Percentiles rank a stretch among this genome's conserved stretches.
Evolutionary conservation across 2,797 vertebrate species (phyloP).

Genomic region (Phrynocephalus forsythii): DNA sequence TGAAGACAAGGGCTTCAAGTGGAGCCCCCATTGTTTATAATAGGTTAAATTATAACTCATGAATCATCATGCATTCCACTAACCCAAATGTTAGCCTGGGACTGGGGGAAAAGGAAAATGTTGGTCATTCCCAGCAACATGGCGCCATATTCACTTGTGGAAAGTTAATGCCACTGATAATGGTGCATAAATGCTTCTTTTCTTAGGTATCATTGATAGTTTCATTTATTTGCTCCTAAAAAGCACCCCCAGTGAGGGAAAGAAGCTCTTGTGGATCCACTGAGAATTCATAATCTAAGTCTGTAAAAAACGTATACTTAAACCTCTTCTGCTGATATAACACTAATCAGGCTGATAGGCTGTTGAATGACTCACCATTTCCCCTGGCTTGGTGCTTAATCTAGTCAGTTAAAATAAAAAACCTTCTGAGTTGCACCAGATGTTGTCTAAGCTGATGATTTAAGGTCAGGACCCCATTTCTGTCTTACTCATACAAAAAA

Average conservation of each 20-base stretch:
- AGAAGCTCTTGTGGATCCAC: background rate
- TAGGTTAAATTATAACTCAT: too few relatives aligned
- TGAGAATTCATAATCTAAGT: background rate
- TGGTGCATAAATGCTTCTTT: constrained; percentile 34
- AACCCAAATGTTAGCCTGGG: too few relatives aligned
- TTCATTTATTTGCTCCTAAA: constrained; percentile 34
- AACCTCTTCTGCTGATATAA: constrained; percentile 44
- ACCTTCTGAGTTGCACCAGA: constrained; percentile 62
- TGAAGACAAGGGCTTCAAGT: too few relatives aligned
- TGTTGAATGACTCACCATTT: constrained; percentile 54
- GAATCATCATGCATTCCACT: too few relatives aligned
- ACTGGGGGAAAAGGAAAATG: too few relatives aligned
- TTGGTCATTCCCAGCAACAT: constrained; percentile 42
- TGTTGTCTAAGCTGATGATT: constrained; percentile 70
- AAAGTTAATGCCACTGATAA: constrained; percentile 26
- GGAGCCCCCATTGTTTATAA: background rate
- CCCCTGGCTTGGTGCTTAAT: constrained; percentile 53
- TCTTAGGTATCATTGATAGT: constrained; percentile 40
- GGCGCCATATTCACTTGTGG: background rate
- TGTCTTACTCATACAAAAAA: constrained; percentile 39
- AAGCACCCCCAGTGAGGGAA: background rate
- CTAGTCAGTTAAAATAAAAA: constrained; percentile 64
- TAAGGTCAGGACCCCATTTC: constrained; percentile 59
- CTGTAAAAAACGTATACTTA: constrained; percentile 17
- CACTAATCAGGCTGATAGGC: constrained; percentile 46